Percentiles rank a stretch among this genome's conserved stretches.
Conservation (phyloP, 2,113 vertebrate species). For the Pheucticus melanocephalus region DNA sequence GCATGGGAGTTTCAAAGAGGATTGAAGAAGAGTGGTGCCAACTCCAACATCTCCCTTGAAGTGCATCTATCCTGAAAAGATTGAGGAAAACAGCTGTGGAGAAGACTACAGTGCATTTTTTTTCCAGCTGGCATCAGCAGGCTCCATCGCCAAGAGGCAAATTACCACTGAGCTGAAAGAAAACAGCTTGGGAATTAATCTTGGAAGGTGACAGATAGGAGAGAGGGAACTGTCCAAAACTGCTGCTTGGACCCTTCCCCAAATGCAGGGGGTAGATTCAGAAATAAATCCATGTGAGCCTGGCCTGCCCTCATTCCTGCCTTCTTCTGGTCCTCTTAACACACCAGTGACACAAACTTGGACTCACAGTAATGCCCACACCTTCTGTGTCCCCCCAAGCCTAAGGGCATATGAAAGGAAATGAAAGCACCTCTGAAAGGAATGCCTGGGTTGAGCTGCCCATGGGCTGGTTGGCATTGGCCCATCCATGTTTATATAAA, state of each 20-base stretch:
- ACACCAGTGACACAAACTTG: neutral
- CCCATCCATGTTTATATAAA: conserved; percentile 22
- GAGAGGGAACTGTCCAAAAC: neutral
- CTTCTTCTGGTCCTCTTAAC: neutral
- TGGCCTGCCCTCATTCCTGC: neutral
- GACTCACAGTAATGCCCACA: neutral
- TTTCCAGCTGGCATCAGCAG: conserved; percentile 46
- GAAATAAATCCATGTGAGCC: neutral
- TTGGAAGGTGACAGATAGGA: neutral
- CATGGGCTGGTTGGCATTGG: neutral
- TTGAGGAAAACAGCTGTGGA: conserved; percentile 30
- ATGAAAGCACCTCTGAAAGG: neutral
- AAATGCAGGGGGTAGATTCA: neutral
- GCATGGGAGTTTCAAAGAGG: neutral
- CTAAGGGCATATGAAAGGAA: neutral
- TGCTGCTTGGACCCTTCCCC: neutral
- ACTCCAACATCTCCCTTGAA: neutral
- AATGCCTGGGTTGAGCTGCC: neutral
- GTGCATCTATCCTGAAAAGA: conserved; percentile 20
- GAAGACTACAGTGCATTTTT: conserved; percentile 1
- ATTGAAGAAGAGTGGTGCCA: conserved; percentile 6
- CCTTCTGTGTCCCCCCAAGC: neutral
- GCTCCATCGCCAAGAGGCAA: neutral
- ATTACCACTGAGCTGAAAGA: conserved; percentile 11
- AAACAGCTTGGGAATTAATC: conserved; percentile 39